Evolutionary conservation across 1,140 invertebrate species (phyloP).

Genomic region (Acromyrmex echinatior): DNA sequence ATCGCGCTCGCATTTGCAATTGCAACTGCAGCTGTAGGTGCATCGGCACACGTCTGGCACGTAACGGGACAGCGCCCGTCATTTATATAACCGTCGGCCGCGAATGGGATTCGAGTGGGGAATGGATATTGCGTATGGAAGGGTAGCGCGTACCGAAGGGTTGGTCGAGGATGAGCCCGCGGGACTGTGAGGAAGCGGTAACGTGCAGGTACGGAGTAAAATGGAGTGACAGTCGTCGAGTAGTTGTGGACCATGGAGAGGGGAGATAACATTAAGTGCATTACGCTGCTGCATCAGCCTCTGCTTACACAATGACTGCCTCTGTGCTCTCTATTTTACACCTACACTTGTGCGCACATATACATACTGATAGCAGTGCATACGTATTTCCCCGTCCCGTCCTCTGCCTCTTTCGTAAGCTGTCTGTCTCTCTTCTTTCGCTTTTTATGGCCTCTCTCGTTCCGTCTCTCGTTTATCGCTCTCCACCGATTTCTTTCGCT

Average conservation of each 20-base stretch:
- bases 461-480: constrained; percentile 40
- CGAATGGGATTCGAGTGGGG: constrained; percentile 50
- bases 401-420: background rate
- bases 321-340: constrained; percentile 47
- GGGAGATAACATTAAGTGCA: constrained; percentile 77
- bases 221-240: constrained; percentile 73
- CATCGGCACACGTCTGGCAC: constrained; percentile 45
- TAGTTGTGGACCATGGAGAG: constrained; percentile 62
- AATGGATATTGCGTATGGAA: constrained; percentile 14
- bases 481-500: constrained; percentile 38
- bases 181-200: constrained; percentile 31
- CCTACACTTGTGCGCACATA: background rate
- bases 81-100: constrained; percentile 34
- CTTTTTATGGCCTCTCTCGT: constrained; percentile 45
- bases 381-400: background rate
- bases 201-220: constrained; percentile 42
- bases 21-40: constrained; percentile 3
- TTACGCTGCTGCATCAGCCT: constrained; percentile 71
- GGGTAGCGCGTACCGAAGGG: background rate
- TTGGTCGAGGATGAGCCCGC: background rate
- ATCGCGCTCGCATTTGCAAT: background rate
- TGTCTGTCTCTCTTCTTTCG: background rate
- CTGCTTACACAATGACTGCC: constrained; percentile 73
- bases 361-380: background rate
- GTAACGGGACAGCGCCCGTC: constrained; percentile 40